A percentile compares a stretch with the other conserved stretches of the same genome.
phyloP scores from a whole-genome alignment of 2,113 vertebrate genomes.

The Galbula dea region DNA sequence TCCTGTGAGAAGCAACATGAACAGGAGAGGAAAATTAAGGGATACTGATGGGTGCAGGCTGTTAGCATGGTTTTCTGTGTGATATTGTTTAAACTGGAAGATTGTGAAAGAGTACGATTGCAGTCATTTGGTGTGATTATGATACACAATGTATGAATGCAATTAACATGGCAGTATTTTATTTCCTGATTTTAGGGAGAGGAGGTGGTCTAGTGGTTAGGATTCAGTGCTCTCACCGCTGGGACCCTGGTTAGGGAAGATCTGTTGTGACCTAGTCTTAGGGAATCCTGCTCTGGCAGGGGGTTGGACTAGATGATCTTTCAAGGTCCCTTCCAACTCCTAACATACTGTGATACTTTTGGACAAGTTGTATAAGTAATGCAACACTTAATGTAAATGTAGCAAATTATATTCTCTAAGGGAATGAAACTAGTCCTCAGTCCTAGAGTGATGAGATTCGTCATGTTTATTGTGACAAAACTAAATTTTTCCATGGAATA shows the following conservation, averaged over 20 bases:
- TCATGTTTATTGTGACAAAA: neutral
- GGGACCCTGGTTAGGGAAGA: no score
- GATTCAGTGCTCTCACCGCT: no score
- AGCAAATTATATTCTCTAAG: neutral
- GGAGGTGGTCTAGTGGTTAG: no score
- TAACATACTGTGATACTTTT: no score
- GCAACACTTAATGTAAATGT: neutral
- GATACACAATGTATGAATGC: neutral
- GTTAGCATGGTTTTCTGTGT: neutral
- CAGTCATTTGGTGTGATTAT: neutral
- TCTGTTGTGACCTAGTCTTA: no score
- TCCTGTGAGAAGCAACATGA: neutral
- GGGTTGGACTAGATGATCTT: no score
- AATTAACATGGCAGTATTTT: neutral
- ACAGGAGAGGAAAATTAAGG: neutral
- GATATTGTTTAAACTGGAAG: neutral
- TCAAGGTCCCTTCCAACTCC: no score
- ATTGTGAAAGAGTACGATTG: neutral
- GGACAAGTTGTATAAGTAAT: neutral
- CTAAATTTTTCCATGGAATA: neutral
- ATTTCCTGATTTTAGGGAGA: neutral
- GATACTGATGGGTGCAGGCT: accelerated
- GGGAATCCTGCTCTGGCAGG: no score
- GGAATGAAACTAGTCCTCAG: neutral
- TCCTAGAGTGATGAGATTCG: neutral